Percentiles rank a stretch among this genome's conserved stretches.
Conservation (phyloP, 2,888 invertebrate species). For the Plagiodera versicolora region DNA sequence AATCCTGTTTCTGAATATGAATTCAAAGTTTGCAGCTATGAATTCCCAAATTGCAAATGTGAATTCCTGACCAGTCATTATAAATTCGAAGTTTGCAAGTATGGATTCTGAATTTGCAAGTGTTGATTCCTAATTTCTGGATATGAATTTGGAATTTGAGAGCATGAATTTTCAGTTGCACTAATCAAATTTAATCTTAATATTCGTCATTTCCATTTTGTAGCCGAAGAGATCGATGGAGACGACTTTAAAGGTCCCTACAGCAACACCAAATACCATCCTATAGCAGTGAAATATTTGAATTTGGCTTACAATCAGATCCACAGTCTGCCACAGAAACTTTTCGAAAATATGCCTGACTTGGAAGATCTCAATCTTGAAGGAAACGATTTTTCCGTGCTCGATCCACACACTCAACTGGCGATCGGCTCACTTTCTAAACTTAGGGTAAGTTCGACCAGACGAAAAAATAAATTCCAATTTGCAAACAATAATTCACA, state of each 20-base stretch:
- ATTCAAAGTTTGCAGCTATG: not conserved
- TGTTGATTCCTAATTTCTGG: not conserved
- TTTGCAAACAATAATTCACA: not conserved
- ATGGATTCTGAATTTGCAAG: not conserved
- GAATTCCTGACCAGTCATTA: not conserved
- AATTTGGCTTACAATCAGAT: conserved; percentile 67
- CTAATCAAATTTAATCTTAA: too few relatives aligned
- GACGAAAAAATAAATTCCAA: too few relatives aligned
- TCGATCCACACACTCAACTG: conserved; percentile 63
- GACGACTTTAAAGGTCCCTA: conserved; percentile 71
- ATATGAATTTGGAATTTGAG: not conserved
- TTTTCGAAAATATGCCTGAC: conserved; percentile 68
- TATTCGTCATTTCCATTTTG: too few relatives aligned
- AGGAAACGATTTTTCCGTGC: conserved; percentile 63
- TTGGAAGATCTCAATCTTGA: conserved; percentile 63
- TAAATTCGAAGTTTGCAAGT: not conserved
- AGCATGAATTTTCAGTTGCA: too few relatives aligned
- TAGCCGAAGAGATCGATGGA: conserved; percentile 64
- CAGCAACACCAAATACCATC: conserved; percentile 58
- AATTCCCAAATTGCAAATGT: not conserved
- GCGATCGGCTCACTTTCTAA: conserved; percentile 60
- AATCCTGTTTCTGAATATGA: not conserved
- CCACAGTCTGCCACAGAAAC: conserved; percentile 61
- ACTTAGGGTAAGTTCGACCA: conserved; percentile 58
- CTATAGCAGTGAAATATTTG: conserved; percentile 62